Evolutionary conservation across 2,797 vertebrate species (phyloP).

Genomic region (Coranthus polyacanthus): DNA sequence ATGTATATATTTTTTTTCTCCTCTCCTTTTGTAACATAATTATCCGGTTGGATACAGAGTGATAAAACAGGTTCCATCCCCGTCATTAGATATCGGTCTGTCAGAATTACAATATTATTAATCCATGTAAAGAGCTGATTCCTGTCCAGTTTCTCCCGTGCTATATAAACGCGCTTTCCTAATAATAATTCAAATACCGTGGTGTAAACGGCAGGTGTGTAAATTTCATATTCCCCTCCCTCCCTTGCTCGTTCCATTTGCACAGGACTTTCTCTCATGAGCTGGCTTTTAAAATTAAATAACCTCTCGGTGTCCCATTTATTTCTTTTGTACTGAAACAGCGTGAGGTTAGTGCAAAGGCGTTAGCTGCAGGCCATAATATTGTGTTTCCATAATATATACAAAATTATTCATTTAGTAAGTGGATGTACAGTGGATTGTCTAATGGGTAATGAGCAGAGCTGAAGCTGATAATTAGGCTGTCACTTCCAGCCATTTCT

Average conservation of each 20-base stretch:
- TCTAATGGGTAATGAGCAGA: constrained; percentile 90
- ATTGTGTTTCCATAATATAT: constrained; percentile 88
- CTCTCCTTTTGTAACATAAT: too few species aligned
- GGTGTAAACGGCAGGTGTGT: constrained; percentile 66
- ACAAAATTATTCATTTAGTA: constrained; percentile 91
- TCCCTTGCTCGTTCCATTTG: constrained; percentile 62
- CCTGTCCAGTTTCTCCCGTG: constrained; percentile 45
- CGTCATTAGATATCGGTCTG: constrained; percentile 25
- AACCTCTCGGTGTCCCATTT: constrained; percentile 87
- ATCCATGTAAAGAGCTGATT: constrained; percentile 57
- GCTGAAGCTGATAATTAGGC: constrained; percentile 88
- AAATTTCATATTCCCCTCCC: constrained; percentile 62
- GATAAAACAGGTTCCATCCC: constrained; percentile 23
- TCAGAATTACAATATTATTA: constrained; percentile 66
- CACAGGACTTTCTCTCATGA: constrained; percentile 78
- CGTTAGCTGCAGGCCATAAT: constrained; percentile 87
- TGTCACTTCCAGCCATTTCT: constrained; percentile 88
- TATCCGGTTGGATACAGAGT: neutral
- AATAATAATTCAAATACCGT: constrained; percentile 54
- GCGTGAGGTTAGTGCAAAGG: constrained; percentile 82
- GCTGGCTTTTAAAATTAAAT: constrained; percentile 86
- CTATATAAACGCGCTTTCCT: constrained; percentile 33
- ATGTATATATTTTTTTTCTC: neutral
- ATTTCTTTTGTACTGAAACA: constrained; percentile 86
- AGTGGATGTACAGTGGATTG: constrained; percentile 88